These are phyloP conservation scores for Ginglymostoma cirratum DNA, from an alignment of 2,113 vertebrate genomes.

Conservation along the genomic window DNA sequence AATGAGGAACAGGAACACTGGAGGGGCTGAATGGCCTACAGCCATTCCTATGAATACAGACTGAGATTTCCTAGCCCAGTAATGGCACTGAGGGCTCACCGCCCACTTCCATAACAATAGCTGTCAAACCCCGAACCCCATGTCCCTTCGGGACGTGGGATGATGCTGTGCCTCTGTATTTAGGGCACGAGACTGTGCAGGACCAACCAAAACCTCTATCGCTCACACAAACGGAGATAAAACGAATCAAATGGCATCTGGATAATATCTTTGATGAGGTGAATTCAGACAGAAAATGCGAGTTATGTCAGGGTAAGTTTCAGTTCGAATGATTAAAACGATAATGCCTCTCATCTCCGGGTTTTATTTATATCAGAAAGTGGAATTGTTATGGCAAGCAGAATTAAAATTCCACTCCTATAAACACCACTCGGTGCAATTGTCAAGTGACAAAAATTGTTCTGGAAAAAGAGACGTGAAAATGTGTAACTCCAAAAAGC, in stretches of 20 bases:
- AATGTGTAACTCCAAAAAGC: neutral
- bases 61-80: neutral
- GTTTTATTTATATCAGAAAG: constrained; percentile 2
- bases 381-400: neutral
- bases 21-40: too few relatives aligned
- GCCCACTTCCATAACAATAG: neutral
- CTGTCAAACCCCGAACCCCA: neutral
- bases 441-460: neutral
- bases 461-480: neutral
- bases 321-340: neutral
- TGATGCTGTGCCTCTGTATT: neutral
- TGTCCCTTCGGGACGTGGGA: too few relatives aligned
- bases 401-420: neutral
- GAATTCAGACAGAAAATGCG: neutral
- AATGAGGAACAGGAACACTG: neutral
- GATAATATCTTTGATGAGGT: neutral
- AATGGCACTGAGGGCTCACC: neutral
- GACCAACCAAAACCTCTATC: too few relatives aligned
- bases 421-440: neutral
- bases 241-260: neutral
- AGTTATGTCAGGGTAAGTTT: neutral
- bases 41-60: too few relatives aligned
- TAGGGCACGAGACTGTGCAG: neutral
- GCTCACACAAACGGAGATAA: neutral
- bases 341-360: neutral